Percentiles rank a stretch among this genome's conserved stretches.
phyloP scores from a whole-genome alignment of 2,797 vertebrate species.

The Hypotaenidia philippensis region DNA sequence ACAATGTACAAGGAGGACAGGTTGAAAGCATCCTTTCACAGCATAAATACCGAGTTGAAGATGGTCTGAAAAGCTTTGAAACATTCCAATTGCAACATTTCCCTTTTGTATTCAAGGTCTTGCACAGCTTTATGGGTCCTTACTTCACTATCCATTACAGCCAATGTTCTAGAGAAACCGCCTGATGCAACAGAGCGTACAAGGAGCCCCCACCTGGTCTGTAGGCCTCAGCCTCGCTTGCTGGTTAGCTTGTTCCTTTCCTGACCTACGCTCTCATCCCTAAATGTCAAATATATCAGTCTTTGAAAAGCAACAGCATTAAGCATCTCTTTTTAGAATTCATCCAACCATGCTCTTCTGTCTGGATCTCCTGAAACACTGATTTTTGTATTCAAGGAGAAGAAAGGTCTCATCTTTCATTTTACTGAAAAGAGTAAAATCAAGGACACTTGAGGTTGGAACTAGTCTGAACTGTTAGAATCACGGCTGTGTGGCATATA shows the following conservation, averaged over 20 bases:
- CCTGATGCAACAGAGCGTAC: fast-evolving
- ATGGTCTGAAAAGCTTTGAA: neutral
- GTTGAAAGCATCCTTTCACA: neutral
- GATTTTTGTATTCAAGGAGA: neutral
- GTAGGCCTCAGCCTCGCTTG: neutral
- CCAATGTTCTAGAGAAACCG: neutral
- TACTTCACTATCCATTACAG: neutral
- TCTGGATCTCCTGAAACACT: neutral
- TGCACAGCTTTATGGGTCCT: neutral
- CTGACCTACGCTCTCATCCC: neutral
- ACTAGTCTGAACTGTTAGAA: neutral
- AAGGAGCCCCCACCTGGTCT: neutral
- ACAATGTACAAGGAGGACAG: neutral
- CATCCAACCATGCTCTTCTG: neutral
- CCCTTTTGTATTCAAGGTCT: neutral
- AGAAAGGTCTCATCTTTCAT: neutral
- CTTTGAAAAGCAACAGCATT: neutral
- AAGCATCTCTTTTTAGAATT: neutral
- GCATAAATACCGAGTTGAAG: neutral
- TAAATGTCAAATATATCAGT: neutral
- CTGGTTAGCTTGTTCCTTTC: neutral
- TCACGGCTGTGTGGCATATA: neutral
- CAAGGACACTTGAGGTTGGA: neutral
- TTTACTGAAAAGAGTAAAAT: neutral
- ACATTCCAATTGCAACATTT: neutral